Base-by-base conservation (phyloP, 2,888 invertebrate species). In the Imbricaverruca yamaguchii region DNA sequence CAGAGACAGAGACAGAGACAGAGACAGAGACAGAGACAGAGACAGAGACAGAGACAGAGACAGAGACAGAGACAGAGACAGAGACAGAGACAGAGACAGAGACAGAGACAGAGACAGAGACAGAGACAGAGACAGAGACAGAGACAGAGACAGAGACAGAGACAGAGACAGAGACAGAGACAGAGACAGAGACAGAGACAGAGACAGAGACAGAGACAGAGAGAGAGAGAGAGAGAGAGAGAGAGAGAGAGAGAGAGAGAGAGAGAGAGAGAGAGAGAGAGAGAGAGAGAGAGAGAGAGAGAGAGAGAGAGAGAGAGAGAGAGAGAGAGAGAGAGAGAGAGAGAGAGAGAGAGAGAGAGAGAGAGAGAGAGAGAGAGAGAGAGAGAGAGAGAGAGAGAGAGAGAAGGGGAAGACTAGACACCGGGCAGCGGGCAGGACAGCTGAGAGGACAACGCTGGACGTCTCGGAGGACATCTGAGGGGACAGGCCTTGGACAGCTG, bases 261-360 rank as follows among this genome's bases (percentile, higher is more conserved):
- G 55, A 80, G 55, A 53, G 55, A 56, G n/a, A 55, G 80, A 39
- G 23, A 39, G 56, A 55, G 23, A 39, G 55, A 55, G 55, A 53
- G 55, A 53, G 15, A 53, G 80, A 80, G 15, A 80, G 80, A 53
- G 53, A 80, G 55, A 80, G 80, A 55, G 53, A 39, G 56, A 39
- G 80, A 53, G 80, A 80, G 57, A 80, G 80, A 80, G 80, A 80
- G 80, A 80, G 53, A 80, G 80, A 80, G 80, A 80, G 80, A 80
- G 80, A 80, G 80, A 80, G 80, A 80, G 80, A 80, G 80, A 80
- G 80, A 39, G 80, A 80, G 80, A 80, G 80, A 80, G 80, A 80
- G 80, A 3, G 57, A 80, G 80, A 56, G 57, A 80, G 80, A 55
- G 57, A 80, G 80, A 55, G 57, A 55, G 80, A 80, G 57, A 55